A percentile compares a stretch with the other conserved stretches of the same genome.
phyloP scores from a whole-genome alignment of 2,888 invertebrate genomes.

The Atherix ibis region DNA sequence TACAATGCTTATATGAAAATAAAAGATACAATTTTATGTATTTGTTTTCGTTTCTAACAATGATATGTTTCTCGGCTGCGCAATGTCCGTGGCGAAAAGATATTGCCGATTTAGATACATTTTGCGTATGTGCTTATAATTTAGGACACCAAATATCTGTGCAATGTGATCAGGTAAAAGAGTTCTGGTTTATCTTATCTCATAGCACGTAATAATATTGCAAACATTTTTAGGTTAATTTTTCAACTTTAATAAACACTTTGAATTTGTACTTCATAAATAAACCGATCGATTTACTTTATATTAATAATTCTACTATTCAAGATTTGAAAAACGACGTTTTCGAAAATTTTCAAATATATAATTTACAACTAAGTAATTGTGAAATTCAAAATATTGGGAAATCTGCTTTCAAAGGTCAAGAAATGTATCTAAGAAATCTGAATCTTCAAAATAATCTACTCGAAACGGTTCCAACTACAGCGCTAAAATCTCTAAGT shows the following conservation, averaged over 20 bases:
- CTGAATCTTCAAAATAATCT: slow-evolving; percentile 75
- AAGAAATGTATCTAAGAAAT: slow-evolving; percentile 64
- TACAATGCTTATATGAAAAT: too few relatives aligned
- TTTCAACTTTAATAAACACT: slow-evolving; percentile 53
- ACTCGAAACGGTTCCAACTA: slow-evolving; percentile 59
- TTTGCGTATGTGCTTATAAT: slow-evolving; percentile 79
- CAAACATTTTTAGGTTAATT: slow-evolving; percentile 45
- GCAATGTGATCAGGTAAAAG: slow-evolving; percentile 64
- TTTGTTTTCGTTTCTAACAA: too few relatives aligned
- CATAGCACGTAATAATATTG: too few relatives aligned
- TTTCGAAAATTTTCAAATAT: slow-evolving; percentile 52
- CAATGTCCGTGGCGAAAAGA: slow-evolving; percentile 78
- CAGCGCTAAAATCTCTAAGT: slow-evolving; percentile 47
- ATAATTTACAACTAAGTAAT: slow-evolving; percentile 71
- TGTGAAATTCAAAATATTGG: slow-evolving; percentile 59
- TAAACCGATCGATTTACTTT: slow-evolving; percentile 63
- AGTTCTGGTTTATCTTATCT: too few relatives aligned
- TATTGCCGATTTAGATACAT: slow-evolving; percentile 56
- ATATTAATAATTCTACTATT: slow-evolving; percentile 76
- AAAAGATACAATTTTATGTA: too few relatives aligned
- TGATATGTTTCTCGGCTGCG: slow-evolving; percentile 37
- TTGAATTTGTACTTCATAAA: slow-evolving; percentile 51
- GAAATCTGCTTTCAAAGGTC: slow-evolving; percentile 63
- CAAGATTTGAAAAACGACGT: slow-evolving; percentile 48
- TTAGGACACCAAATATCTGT: slow-evolving; percentile 71